These are phyloP conservation scores for Oncorhynchus kisutch DNA, from an alignment of 2,113 vertebrate genomes.

Conservation along the genomic window DNA sequence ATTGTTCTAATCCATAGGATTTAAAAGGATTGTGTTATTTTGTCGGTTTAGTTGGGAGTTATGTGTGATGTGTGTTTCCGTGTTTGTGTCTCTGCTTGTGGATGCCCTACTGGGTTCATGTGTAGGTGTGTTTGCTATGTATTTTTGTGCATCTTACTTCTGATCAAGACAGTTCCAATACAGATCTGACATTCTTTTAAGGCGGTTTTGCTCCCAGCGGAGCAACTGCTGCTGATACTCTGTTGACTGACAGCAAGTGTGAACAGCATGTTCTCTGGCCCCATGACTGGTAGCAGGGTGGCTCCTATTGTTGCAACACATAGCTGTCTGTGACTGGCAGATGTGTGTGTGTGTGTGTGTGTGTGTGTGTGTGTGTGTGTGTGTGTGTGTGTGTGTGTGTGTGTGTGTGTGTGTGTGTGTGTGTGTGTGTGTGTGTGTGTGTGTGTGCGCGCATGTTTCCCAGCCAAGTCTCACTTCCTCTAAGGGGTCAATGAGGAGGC, in stretches of 20 bases:
- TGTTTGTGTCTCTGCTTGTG: not conserved
- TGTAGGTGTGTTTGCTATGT: not conserved
- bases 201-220: slow-evolving; percentile 1
- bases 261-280: not conserved
- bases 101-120: not conserved
- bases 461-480: not conserved
- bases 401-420: not conserved
- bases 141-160: no score
- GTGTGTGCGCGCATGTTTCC: no score
- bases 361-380: no score
- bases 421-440: not conserved
- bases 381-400: no score
- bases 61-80: slow-evolving; percentile 8
- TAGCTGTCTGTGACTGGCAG: slow-evolving; percentile 9
- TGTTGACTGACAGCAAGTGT: not conserved
- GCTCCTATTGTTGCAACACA: not conserved
- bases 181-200: not conserved
- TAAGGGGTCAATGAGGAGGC: not conserved
- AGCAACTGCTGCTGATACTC: not conserved
- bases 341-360: not conserved
- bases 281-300: not conserved
- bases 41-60: not conserved
- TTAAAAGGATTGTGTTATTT: not conserved
- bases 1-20: not conserved
- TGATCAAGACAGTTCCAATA: not conserved